Evolutionary conservation across 1,140 invertebrate species (phyloP), one percentile per base, ranked within the genome.

Genomic region (Caenorhabditis brenneri): DNA sequence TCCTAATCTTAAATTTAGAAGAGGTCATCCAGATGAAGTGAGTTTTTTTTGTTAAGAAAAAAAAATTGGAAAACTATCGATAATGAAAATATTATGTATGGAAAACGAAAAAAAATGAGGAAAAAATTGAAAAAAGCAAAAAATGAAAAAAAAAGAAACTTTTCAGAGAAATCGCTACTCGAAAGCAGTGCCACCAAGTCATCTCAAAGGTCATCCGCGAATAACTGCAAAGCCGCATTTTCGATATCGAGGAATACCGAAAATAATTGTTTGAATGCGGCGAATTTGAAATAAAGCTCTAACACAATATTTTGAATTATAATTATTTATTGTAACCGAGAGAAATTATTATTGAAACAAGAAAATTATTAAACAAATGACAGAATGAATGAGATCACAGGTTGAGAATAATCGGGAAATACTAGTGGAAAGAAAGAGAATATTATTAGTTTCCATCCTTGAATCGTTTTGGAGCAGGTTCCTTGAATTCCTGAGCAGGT

Each of bases 191-290:
- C 65, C 65, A 42, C 65, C 65, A 12, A 22, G 65, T 12, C 65
- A 74, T 42, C 36, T 74, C 0, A 74, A 74, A 42, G 65, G 65
- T 24, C n/a, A n/a, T n/a, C 5, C 15, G 36, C 7, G n/a, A 33
- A 27, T 74, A 3, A 42, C 65, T 0, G 36, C 65, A 31, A 74
- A n/a, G 27, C 65, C 33, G 15, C 65, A 39, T 42, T 74, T 74
- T 42, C 27, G 65, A 12, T 74, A 74, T 74, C 33, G 65, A 4
- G 65, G 65, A 42, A 74, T 74, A 19, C 65, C 36, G 36, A 74
- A 46, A 24, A 42, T 74, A 15, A 74, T 74, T 10, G 24, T 39
- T 4, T 74, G 65, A 74, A 27, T 42, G 12, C 12, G 12, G 5
- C 5, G 5, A 5, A 42, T 42, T 42, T 42, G 39, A 42, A 42